Evolutionary conservation across 2,113 vertebrate genomes (phyloP), one percentile per base, ranked within the genome.

Genomic region (Ctenodactylus gundi): DNA sequence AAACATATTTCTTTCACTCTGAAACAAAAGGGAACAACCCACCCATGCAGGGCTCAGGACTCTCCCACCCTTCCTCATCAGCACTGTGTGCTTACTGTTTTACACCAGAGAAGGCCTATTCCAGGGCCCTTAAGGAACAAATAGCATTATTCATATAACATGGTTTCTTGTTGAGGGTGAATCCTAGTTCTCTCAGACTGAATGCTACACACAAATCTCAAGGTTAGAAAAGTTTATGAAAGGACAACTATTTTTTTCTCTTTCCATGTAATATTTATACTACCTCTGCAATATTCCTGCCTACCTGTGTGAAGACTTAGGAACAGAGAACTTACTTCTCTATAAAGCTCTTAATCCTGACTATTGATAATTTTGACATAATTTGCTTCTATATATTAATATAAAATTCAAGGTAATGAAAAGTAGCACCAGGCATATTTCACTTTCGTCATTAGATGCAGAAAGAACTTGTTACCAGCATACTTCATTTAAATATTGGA

Each of bases 11-110:
- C 18, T 58, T 64, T 72, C 51, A 77, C 34, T 64, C n/a, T 81
- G 29, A 39, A 2, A 83, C 15, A 70, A 75, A 9, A 90, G 6
- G 4, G 55, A 88, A 58, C 41, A 73, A 67, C 20, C 15, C 70
- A 60, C 1, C 53, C 36, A 4, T 3, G 1, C n/a, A 17, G 41
- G 3, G 1, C 53, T 3, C 18, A 6, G 1, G 11, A 6, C 10
- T 65, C 3, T 60, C 77, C 51, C 31, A 4, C 5, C 7, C 3
- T 39, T 15, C 21, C 20, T 84, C 1, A 21, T n/a, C 36, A 46
- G 25, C 27, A 86, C 17, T 34, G 13, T 31, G 1, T 81, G 4
- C 44, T 55, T 7, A 58, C 27, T 87, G 6, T 85, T 49, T 72
- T 21, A 12, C 8, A 62, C 1, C 58, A 67, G 10, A 78, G 80